phyloP scores from a whole-genome alignment of 2,113 vertebrate species.

The Dasyprocta punctata region DNA sequence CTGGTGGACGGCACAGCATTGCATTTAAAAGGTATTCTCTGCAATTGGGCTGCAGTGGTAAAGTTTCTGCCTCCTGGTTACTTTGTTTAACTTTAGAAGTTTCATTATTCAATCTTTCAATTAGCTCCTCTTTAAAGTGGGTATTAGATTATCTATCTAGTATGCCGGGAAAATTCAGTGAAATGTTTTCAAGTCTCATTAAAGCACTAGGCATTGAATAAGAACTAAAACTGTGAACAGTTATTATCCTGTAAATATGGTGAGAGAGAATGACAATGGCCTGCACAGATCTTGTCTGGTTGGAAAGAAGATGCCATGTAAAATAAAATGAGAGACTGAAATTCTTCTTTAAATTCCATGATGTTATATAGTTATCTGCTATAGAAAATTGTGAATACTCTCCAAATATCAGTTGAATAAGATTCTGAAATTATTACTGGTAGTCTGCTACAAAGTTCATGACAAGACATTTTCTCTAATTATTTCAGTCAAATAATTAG shows the following conservation, averaged over 20 bases:
- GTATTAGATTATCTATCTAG: neutral
- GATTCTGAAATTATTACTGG: neutral
- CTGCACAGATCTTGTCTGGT: neutral
- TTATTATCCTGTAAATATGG: neutral
- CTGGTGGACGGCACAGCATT: neutral
- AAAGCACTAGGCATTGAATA: neutral
- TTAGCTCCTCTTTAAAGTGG: neutral
- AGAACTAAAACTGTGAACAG: neutral
- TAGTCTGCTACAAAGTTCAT: neutral
- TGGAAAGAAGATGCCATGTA: neutral
- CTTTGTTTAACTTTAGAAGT: neutral
- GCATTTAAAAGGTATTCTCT: neutral
- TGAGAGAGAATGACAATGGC: neutral
- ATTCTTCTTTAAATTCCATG: neutral
- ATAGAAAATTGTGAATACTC: neutral
- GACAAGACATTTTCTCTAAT: neutral
- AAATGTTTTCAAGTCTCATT: neutral
- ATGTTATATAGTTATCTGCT: neutral
- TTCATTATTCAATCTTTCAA: neutral
- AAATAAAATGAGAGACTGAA: neutral
- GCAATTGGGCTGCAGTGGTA: fast-evolving
- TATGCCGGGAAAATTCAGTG: neutral
- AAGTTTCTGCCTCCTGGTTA: neutral
- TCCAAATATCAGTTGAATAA: neutral
- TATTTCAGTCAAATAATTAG: neutral